These are phyloP conservation scores for Drosophila mercatorum DNA, from an alignment of 2,888 invertebrate species.

Conservation along the genomic window DNA sequence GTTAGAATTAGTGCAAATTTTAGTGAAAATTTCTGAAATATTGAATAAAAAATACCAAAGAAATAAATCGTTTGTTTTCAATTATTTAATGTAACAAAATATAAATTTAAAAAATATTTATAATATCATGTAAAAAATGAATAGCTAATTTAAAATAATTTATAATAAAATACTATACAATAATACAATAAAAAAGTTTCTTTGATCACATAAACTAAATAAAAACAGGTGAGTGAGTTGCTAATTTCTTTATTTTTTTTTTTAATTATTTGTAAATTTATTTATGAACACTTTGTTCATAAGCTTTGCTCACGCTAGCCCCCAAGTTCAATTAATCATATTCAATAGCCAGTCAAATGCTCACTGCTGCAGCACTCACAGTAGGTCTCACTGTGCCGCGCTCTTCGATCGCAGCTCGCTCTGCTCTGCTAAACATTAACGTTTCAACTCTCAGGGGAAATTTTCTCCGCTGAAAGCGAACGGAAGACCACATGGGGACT, in stretches of 20 bases:
- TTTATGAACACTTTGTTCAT: too few relatives aligned
- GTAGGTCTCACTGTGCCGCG: neutral
- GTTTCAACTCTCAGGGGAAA: conserved; percentile 9
- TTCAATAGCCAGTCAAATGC: neutral
- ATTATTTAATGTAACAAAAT: neutral
- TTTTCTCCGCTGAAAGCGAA: conserved; percentile 28
- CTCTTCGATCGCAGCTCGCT: conserved; percentile 14
- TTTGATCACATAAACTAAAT: too few relatives aligned
- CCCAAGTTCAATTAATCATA: neutral
- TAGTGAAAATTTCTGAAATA: conserved; percentile 75
- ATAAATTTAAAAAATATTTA: neutral
- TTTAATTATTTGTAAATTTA: too few relatives aligned
- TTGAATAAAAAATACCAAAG: conserved; percentile 79
- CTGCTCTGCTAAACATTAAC: neutral
- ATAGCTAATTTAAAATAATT: too few relatives aligned
- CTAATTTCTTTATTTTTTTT: too few relatives aligned
- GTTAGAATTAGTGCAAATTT: conserved; percentile 69
- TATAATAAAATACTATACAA: too few relatives aligned
- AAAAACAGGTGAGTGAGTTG: too few relatives aligned
- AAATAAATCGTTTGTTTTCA: conserved; percentile 21
- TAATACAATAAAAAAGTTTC: too few relatives aligned
- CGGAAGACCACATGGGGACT: neutral
- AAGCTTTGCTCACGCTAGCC: too few relatives aligned
- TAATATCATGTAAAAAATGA: too few relatives aligned
- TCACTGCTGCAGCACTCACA: neutral